Conservation (phyloP, 2,113 vertebrate species). For the Oreochromis niloticus region DNA sequence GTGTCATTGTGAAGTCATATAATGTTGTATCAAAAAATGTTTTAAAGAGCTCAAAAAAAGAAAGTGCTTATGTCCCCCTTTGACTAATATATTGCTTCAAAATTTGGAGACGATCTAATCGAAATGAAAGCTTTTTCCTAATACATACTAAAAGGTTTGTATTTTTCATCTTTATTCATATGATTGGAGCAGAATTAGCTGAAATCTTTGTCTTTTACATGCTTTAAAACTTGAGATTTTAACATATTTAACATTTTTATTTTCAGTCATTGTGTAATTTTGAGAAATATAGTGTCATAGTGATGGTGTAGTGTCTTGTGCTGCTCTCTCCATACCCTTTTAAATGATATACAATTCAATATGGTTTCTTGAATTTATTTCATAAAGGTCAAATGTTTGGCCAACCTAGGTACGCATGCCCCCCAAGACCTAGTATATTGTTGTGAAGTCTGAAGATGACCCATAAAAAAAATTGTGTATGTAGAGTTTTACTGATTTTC, state of each 20-base stretch:
- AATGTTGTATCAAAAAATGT: accelerated
- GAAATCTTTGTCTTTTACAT: neutral
- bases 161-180: neutral
- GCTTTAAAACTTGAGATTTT: neutral
- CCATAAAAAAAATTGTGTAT: neutral
- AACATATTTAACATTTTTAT: neutral
- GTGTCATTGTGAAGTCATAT: neutral
- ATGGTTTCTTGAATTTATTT: neutral
- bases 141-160: neutral
- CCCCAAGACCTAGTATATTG: neutral
- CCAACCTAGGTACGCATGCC: neutral
- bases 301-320: neutral
- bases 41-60: neutral
- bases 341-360: neutral
- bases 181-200: neutral
- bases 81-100: neutral
- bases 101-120: neutral
- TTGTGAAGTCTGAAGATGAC: neutral
- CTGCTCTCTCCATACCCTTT: neutral
- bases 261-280: neutral
- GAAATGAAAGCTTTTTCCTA: neutral
- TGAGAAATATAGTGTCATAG: neutral
- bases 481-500: neutral
- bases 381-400: neutral
- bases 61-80: neutral